Evolutionary conservation across 2,113 vertebrate genomes (phyloP).

Genomic region (Leucopternis melanops): DNA sequence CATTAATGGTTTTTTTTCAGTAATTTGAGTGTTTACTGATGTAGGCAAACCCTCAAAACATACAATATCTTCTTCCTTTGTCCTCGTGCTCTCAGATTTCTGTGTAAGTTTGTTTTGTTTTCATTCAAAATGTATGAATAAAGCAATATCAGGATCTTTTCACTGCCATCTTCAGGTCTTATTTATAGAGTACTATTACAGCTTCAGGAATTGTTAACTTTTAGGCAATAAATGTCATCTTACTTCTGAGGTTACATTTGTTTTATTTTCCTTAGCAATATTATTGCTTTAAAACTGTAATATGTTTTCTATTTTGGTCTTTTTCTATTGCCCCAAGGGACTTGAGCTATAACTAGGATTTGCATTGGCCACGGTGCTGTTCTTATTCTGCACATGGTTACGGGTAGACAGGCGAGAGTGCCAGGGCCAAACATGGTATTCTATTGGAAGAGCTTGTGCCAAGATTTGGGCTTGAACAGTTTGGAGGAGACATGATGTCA

Average conservation of each 20-base stretch:
- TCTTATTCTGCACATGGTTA: constrained; percentile 57
- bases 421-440: constrained; percentile 68
- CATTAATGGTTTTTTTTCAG: neutral
- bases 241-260: constrained; percentile 17
- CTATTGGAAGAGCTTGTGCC: constrained; percentile 44
- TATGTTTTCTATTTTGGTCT: constrained; percentile 56
- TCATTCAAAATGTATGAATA: constrained; percentile 61
- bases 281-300: constrained; percentile 53
- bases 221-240: constrained; percentile 35
- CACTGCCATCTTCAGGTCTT: constrained; percentile 50
- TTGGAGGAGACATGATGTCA: constrained; percentile 76
- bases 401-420: constrained; percentile 28
- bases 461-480: constrained; percentile 64
- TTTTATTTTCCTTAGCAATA: constrained; percentile 44
- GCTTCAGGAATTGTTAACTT: constrained; percentile 54
- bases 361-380: constrained; percentile 57
- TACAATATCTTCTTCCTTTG: neutral
- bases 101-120: constrained; percentile 46
- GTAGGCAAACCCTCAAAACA: neutral
- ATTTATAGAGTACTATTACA: constrained; percentile 49
- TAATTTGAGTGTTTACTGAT: constrained; percentile 36
- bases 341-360: constrained; percentile 33
- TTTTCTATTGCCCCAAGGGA: constrained; percentile 44
- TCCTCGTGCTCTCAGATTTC: neutral
- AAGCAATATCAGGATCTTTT: constrained; percentile 49